phyloP scores from a whole-genome alignment of 1,140 invertebrate species.

The Drosophila ironensis region DNA sequence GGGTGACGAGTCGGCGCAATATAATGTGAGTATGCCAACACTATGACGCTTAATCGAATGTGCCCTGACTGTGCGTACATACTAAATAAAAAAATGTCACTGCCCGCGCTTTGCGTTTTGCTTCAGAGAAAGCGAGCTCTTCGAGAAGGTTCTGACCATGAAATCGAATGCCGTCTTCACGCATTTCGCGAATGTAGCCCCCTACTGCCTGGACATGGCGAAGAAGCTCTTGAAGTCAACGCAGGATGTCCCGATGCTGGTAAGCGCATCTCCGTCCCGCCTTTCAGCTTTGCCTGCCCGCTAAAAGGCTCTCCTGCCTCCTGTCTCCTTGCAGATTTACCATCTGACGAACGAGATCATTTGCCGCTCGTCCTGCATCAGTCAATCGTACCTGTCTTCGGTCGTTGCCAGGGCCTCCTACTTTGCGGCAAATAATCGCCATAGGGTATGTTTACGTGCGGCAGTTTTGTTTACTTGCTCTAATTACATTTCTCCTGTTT shows the following conservation, averaged over 20 bases:
- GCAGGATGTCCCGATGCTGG: not conserved
- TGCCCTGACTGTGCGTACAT: not conserved
- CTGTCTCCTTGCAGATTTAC: not conserved
- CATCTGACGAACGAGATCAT: conserved; percentile 33
- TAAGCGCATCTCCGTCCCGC: not conserved
- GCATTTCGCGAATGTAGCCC: not conserved
- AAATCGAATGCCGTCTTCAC: conserved; percentile 2
- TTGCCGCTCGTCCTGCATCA: conserved; percentile 20
- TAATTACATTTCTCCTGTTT: not conserved
- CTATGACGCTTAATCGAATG: no score
- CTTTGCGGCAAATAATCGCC: conserved; percentile 8
- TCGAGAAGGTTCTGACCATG: conserved; percentile 25
- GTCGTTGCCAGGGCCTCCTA: conserved; percentile 33
- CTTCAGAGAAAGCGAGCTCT: conserved; percentile 46
- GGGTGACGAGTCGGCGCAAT: conserved; percentile 25
- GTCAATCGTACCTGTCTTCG: conserved; percentile 8
- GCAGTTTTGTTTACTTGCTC: not conserved
- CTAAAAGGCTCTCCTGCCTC: no score
- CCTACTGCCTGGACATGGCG: conserved; percentile 1
- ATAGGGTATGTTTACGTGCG: conserved; percentile 6
- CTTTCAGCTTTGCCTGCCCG: no score
- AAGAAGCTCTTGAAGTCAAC: not conserved
- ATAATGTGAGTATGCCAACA: conserved; percentile 32
- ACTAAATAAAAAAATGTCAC: not conserved
- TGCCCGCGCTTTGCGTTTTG: no score